Conservation (phyloP, 30 jellyfish, hydroid and myxozoan species). For the Sanderia malayensis region DNA sequence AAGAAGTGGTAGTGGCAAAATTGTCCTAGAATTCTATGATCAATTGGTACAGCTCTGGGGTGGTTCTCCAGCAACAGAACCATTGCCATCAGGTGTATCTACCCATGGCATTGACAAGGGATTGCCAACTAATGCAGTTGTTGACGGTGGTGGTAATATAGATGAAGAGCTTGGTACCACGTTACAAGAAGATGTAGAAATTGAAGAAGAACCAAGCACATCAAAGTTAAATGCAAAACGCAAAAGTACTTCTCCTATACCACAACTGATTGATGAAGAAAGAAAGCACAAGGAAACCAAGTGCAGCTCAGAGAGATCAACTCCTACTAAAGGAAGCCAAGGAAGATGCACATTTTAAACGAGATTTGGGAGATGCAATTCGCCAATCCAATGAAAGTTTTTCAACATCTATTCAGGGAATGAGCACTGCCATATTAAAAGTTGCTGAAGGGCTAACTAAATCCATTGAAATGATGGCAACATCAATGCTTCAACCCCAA, state of each 20-base stretch:
- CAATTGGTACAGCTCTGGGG: conserved; percentile 37
- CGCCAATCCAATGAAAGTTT: conserved; percentile 37
- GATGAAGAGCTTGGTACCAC: background rate
- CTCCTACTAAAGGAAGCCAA: conserved; percentile 21
- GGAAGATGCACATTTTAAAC: conserved; percentile 39
- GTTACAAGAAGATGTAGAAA: conserved; percentile 10
- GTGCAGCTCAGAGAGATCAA: conserved; percentile 45
- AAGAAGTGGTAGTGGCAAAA: conserved; percentile 56
- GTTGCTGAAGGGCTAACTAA: conserved; percentile 47
- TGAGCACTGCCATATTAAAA: conserved; percentile 42
- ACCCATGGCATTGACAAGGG: conserved; percentile 15
- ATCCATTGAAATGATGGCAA: conserved; percentile 48
- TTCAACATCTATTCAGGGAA: conserved; percentile 12
- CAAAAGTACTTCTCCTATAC: conserved; percentile 32
- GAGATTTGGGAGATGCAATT: conserved; percentile 39
- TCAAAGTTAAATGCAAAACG: conserved; percentile 21
- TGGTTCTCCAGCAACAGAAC: conserved; percentile 45
- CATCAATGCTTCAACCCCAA: conserved; percentile 9
- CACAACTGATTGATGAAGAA: conserved; percentile 44
- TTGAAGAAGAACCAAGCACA: background rate
- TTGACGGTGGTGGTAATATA: conserved; percentile 9
- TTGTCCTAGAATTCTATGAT: conserved; percentile 30
- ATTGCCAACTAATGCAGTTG: background rate
- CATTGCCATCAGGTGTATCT: conserved; percentile 19
- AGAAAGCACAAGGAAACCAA: conserved; percentile 42